Evolutionary conservation across 2,888 invertebrate species (phyloP), one percentile per base, ranked within the genome.

Genomic region (Eueremaeus valkanovi): DNA sequence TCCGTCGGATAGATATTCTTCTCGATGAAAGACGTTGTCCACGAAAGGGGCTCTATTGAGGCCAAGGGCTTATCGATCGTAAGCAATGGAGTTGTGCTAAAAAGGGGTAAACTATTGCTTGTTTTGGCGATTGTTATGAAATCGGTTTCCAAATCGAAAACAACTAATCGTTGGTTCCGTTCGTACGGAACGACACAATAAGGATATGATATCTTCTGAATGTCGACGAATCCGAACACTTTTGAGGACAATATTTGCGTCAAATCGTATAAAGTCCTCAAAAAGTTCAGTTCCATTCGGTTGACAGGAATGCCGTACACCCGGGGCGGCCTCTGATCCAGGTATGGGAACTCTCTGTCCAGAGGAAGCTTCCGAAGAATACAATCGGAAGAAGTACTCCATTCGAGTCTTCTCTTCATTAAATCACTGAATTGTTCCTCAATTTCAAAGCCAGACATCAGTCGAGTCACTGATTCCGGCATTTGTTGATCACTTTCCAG

Each of bases 91-190:
- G 75, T 70, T 31, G 42, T 55, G 31, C 45, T 31, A 24, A 61
- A 75, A 9, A 74, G 29, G 1, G 76, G 40, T 29, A 70, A 61
- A 42, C 13, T 27, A 27, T n/a, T 58, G 3, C 16, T 16, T 1
- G 13, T 31, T 42, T 58, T 40, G 0, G 27, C 18, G 9, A 73
- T 9, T 6, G 77, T 73, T 24, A 77, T 49, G 51, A 77, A 77
- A 42, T 77, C 75, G 21, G 75, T 75, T 33, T 66, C 61, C 58
- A 77, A 66, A 73, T 77, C 74, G 6, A 73, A 66, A 16, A 76
- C 36, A 40, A 49, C 42, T 16, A 42, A 27, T 42, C 55, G 61
- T 24, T 72, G n/a, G 31, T 75, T 72, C 9, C 77, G 21, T 16
- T 49, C 31, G 11, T 76, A 51, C 13, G 76, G 73, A n/a, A 76